Percentiles rank a stretch among this genome's conserved stretches.
These are phyloP conservation scores for Kradibia gibbosae DNA, from an alignment of 1,140 invertebrate genomes.

Conservation along the genomic window DNA sequence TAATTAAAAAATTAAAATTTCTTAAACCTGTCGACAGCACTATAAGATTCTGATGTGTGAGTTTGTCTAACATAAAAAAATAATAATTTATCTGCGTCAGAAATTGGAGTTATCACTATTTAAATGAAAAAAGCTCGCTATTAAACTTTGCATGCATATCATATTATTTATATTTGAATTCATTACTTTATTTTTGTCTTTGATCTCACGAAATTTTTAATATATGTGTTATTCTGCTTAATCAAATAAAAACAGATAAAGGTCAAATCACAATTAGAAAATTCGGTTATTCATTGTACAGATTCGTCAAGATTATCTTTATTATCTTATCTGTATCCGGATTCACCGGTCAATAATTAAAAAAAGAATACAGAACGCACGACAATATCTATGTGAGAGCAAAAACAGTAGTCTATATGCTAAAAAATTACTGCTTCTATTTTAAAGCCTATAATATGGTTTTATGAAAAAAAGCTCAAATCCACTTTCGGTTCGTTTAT, in stretches of 20 bases:
- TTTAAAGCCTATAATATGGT: neutral
- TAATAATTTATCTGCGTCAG: neutral
- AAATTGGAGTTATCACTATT: neutral
- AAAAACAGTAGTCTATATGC: neutral
- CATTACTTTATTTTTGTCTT: neutral
- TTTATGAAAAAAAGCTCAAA: constrained; percentile 9
- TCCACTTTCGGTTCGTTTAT: neutral
- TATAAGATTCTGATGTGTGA: too few species aligned
- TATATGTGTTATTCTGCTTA: neutral
- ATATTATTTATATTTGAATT: neutral
- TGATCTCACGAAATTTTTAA: neutral
- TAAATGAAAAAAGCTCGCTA: neutral
- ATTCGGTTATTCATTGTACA: neutral
- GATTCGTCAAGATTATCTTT: too few species aligned
- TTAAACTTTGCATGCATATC: neutral
- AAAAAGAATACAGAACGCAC: too few species aligned
- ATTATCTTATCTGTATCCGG: too few species aligned
- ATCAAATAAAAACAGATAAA: neutral
- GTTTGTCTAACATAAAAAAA: too few species aligned
- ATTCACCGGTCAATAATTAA: too few species aligned
- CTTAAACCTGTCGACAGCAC: too few species aligned
- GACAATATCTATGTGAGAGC: constrained; percentile 47
- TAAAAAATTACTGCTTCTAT: constrained; percentile 32
- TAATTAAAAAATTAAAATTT: too few species aligned
- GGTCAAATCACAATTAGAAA: neutral